These are phyloP conservation scores for Phrynosoma blainvillii DNA, from an alignment of 2,113 vertebrate genomes.

Conservation along the genomic window DNA sequence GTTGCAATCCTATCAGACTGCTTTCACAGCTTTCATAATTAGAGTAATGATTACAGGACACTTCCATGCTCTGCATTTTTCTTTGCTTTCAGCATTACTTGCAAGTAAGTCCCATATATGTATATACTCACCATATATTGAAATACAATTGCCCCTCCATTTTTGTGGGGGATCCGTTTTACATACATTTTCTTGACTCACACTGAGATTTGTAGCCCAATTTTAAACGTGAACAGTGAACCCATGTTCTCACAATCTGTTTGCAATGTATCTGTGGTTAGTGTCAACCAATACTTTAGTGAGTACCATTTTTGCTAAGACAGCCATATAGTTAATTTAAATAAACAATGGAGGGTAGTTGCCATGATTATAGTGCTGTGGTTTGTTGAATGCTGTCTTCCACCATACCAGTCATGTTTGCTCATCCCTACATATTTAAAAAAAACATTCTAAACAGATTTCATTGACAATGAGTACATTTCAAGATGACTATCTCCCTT, in stretches of 20 bases:
- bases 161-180: too few relatives aligned
- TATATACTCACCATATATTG: background rate
- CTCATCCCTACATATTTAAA: background rate
- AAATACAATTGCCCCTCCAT: background rate
- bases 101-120: background rate
- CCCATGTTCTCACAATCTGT: background rate
- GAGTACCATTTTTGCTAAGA: background rate
- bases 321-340: background rate
- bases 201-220: constrained; percentile 6
- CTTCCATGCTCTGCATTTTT: background rate
- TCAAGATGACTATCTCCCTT: background rate
- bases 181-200: constrained; percentile 2
- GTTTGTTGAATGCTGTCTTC: background rate
- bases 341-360: background rate
- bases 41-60: background rate
- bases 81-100: background rate
- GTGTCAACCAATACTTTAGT: background rate
- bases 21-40: constrained; percentile 15
- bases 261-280: background rate
- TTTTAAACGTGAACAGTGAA: constrained; percentile 39
- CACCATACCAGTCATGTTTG: background rate
- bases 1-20: background rate
- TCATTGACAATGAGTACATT: background rate
- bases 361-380: background rate
- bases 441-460: constrained; percentile 4